Evolutionary conservation across 1,140 invertebrate species (phyloP).

Genomic region (Scaptomyza hsui): DNA sequence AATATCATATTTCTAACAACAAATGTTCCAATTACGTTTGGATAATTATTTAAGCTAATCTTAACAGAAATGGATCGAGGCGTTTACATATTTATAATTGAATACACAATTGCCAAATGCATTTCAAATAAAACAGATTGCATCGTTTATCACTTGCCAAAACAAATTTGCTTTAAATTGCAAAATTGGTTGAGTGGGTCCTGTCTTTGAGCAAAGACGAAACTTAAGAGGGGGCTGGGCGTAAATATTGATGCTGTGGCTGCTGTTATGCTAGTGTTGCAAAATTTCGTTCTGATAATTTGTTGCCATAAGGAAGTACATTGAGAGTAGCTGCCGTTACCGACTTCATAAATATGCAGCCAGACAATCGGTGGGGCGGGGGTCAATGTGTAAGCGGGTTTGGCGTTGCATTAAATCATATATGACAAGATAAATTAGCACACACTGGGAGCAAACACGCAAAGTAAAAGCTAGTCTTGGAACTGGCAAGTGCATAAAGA

Average conservation of each 20-base stretch:
- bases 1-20: not conserved
- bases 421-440: conserved; percentile 72
- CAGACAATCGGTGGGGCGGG: conserved; percentile 5
- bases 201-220: no score
- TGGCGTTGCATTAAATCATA: conserved; percentile 60
- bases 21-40: not conserved
- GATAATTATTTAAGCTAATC: not conserved
- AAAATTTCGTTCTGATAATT: conserved; percentile 40
- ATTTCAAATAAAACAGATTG: conserved; percentile 46
- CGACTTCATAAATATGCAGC: conserved; percentile 38
- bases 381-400: conserved; percentile 37
- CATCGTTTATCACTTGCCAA: conserved; percentile 56
- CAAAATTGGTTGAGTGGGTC: conserved; percentile 36
- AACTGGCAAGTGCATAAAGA: conserved; percentile 30
- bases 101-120: conserved; percentile 36
- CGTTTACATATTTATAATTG: conserved; percentile 29
- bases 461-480: conserved; percentile 7
- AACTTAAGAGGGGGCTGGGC: not conserved
- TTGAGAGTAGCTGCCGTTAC: conserved; percentile 28
- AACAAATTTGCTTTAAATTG: conserved; percentile 58
- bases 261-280: conserved; percentile 27
- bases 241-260: conserved; percentile 35
- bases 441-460: conserved; percentile 14
- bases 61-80: not conserved
- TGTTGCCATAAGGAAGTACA: conserved; percentile 43